These are phyloP conservation scores for Listronotus bonariensis DNA, from an alignment of 1,140 invertebrate genomes.

Conservation along the genomic window DNA sequence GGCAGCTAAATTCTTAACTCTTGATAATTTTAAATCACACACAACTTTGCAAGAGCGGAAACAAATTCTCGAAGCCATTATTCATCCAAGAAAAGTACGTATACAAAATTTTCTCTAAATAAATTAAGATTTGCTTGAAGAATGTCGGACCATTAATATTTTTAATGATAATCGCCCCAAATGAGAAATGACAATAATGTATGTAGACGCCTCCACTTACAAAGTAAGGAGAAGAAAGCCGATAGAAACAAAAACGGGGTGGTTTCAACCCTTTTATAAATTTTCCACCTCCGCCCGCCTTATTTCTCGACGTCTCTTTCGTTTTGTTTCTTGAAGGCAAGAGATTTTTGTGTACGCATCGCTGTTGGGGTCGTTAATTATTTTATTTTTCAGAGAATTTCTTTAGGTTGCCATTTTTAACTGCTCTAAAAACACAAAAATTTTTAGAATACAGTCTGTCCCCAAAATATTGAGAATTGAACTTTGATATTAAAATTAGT, in stretches of 20 bases:
- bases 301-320: slow-evolving; percentile 48
- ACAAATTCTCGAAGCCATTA: slow-evolving; percentile 43
- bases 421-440: neutral
- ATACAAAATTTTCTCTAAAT: slow-evolving; percentile 52
- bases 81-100: slow-evolving; percentile 48
- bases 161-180: slow-evolving; percentile 54
- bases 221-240: slow-evolving; percentile 44
- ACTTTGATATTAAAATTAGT: no score
- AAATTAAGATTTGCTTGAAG: slow-evolving; percentile 54
- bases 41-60: slow-evolving; percentile 25
- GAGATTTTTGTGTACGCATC: slow-evolving; percentile 47
- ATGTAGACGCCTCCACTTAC: slow-evolving; percentile 51
- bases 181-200: slow-evolving; percentile 56
- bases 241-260: slow-evolving; percentile 46
- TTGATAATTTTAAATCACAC: slow-evolving; percentile 45
- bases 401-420: neutral
- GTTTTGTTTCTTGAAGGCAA: slow-evolving; percentile 46
- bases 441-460: neutral
- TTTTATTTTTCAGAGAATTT: slow-evolving; percentile 3
- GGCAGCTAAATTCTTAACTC: slow-evolving; percentile 13
- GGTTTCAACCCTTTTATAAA: slow-evolving; percentile 49
- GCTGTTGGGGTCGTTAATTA: slow-evolving; percentile 36
- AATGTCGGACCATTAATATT: slow-evolving; percentile 54
- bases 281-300: slow-evolving; percentile 24
- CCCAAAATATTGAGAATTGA: no score